phyloP scores from a whole-genome alignment of 2,797 vertebrate species.

The Microcaecilia unicolor region DNA sequence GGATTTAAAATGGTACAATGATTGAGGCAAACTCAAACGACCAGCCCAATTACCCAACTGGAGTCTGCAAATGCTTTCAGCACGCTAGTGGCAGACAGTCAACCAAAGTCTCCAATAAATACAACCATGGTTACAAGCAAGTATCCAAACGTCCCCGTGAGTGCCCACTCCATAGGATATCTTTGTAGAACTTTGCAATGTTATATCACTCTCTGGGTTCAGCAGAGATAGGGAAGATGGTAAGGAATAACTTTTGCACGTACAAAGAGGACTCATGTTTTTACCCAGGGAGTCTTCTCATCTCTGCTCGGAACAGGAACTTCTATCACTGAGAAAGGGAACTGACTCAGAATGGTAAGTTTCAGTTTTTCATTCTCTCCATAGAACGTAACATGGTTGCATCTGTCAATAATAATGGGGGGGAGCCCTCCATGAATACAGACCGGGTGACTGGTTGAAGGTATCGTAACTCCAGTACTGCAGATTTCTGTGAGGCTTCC shows the following conservation, averaged over 20 bases:
- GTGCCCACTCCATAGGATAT: not conserved
- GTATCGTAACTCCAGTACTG: too few species aligned
- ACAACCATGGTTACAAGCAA: fast-evolving
- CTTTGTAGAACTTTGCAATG: not conserved
- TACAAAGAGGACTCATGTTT: not conserved
- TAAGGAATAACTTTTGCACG: not conserved
- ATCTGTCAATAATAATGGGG: too few species aligned
- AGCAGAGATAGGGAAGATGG: not conserved
- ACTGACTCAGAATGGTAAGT: not conserved
- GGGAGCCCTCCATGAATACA: too few species aligned
- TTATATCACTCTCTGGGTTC: not conserved
- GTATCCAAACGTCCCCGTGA: not conserved
- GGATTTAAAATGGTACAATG: not conserved
- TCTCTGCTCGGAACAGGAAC: not conserved
- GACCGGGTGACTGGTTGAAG: too few species aligned
- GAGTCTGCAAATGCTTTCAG: not conserved
- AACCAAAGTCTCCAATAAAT: not conserved
- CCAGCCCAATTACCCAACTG: not conserved
- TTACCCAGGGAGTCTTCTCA: not conserved
- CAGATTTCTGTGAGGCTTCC: too few species aligned
- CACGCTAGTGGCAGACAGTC: not conserved
- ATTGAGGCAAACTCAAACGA: not conserved
- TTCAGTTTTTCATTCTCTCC: not conserved
- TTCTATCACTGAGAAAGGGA: not conserved
- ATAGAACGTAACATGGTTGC: too few species aligned